Conservation (phyloP, 2,888 invertebrate genomes). For the Lamellibrachia columna region DNA sequence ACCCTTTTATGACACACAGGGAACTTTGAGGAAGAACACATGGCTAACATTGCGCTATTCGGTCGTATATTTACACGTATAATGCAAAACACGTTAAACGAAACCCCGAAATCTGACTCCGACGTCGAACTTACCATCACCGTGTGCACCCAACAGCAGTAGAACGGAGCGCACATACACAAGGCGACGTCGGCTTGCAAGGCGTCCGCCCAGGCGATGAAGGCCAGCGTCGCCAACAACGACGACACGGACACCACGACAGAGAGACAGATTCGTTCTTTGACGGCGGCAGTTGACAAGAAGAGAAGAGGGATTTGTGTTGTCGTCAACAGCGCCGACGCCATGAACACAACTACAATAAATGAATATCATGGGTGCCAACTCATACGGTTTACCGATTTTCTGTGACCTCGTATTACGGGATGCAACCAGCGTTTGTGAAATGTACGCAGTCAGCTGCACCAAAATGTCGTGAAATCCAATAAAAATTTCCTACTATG, state of each 20-base stretch:
- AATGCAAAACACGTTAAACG: too few relatives aligned
- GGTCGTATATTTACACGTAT: too few relatives aligned
- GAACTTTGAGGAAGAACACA: too few relatives aligned
- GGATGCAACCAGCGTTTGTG: too few relatives aligned
- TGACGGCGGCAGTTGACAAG: conserved; percentile 34
- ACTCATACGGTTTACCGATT: too few relatives aligned
- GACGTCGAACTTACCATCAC: conserved; percentile 36
- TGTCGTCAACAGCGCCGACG: conserved; percentile 36
- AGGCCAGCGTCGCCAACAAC: conserved; percentile 30
- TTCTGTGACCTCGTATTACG: too few relatives aligned
- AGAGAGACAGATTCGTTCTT: conserved; percentile 34
- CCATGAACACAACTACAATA: conserved; percentile 32
- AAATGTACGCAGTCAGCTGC: too few relatives aligned
- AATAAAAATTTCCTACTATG: too few relatives aligned
- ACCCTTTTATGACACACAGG: too few relatives aligned
- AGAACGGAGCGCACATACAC: conserved; percentile 35
- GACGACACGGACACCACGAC: conserved; percentile 32
- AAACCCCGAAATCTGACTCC: not conserved
- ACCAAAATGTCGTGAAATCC: too few relatives aligned
- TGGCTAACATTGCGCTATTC: too few relatives aligned
- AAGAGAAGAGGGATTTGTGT: conserved; percentile 31
- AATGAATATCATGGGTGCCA: too few relatives aligned
- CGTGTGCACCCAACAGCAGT: conserved; percentile 40
- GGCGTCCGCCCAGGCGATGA: conserved; percentile 34
- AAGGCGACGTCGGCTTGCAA: conserved; percentile 33